These are phyloP conservation scores for Austrofundulus limnaeus DNA, from an alignment of 2,113 vertebrate genomes.

Conservation along the genomic window DNA sequence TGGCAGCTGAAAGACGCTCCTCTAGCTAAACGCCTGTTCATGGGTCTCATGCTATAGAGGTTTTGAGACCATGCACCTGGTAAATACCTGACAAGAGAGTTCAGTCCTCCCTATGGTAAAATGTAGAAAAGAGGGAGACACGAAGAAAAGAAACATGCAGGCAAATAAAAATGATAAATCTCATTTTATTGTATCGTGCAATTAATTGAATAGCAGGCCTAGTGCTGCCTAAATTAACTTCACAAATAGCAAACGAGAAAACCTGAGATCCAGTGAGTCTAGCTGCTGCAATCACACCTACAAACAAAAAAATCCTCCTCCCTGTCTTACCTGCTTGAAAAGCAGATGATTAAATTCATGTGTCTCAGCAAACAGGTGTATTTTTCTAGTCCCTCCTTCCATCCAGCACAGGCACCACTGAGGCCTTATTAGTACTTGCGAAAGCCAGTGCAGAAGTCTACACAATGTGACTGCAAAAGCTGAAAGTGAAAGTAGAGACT, in stretches of 20 bases:
- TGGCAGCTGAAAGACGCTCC: too few species aligned
- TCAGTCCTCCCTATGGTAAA: too few species aligned
- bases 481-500: slow-evolving; percentile 33
- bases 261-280: slow-evolving; percentile 19
- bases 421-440: slow-evolving; percentile 38
- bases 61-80: too few species aligned
- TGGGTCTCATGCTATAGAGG: too few species aligned
- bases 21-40: too few species aligned
- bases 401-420: slow-evolving; percentile 9
- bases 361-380: neutral
- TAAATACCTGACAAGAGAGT: too few species aligned
- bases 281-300: slow-evolving; percentile 50
- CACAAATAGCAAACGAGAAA: slow-evolving; percentile 40
- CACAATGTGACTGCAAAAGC: slow-evolving; percentile 37
- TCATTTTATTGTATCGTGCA: too few species aligned
- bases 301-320: slow-evolving; percentile 33
- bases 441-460: slow-evolving; percentile 40
- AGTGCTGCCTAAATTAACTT: slow-evolving; percentile 64
- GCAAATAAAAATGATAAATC: too few species aligned
- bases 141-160: too few species aligned
- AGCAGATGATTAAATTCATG: slow-evolving; percentile 17
- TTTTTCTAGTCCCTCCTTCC: neutral
- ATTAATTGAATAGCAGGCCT: too few species aligned
- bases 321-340: neutral
- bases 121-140: too few species aligned